Evolutionary conservation across 2,888 invertebrate species (phyloP).

Genomic region (Thecocarcelia acutangulata): DNA sequence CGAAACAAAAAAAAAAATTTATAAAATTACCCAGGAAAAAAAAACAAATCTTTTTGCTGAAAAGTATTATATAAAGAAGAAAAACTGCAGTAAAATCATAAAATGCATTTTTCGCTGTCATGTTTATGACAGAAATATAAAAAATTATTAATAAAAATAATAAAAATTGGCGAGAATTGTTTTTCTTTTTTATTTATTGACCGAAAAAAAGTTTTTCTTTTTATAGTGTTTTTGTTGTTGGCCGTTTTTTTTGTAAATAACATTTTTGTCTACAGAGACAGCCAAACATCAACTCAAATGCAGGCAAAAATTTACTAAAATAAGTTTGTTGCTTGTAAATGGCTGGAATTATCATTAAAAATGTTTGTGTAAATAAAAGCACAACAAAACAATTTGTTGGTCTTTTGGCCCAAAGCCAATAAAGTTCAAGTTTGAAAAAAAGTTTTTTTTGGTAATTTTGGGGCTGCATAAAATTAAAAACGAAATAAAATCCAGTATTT

Average conservation of each 20-base stretch:
- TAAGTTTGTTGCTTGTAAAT: conserved; percentile 46
- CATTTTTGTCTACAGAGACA: conserved; percentile 22
- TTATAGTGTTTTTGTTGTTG: conserved; percentile 14
- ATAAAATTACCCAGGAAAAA: too few relatives aligned
- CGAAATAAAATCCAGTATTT: conserved; percentile 8
- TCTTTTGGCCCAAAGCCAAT: conserved; percentile 60
- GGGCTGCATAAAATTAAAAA: conserved; percentile 19
- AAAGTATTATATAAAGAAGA: too few relatives aligned
- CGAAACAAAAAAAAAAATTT: conserved; percentile 3
- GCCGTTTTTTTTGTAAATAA: conserved; percentile 27
- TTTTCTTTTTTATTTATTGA: conserved; percentile 3
- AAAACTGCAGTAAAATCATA: conserved; percentile 31
- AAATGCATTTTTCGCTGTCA: conserved; percentile 49
- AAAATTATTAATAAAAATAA: too few relatives aligned
- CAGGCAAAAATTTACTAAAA: conserved; percentile 28
- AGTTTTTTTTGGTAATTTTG: conserved; percentile 33
- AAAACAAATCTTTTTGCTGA: too few relatives aligned
- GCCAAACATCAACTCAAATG: conserved; percentile 16
- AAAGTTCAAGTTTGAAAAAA: conserved; percentile 65
- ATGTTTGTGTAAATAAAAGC: conserved; percentile 12
- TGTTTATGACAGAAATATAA: conserved; percentile 40
- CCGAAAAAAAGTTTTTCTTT: neutral
- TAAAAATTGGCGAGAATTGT: conserved; percentile 42
- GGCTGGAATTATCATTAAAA: conserved; percentile 54
- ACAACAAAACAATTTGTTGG: neutral